Evolutionary conservation across 2,113 vertebrate species (phyloP).

Genomic region (Danio rerio): DNA sequence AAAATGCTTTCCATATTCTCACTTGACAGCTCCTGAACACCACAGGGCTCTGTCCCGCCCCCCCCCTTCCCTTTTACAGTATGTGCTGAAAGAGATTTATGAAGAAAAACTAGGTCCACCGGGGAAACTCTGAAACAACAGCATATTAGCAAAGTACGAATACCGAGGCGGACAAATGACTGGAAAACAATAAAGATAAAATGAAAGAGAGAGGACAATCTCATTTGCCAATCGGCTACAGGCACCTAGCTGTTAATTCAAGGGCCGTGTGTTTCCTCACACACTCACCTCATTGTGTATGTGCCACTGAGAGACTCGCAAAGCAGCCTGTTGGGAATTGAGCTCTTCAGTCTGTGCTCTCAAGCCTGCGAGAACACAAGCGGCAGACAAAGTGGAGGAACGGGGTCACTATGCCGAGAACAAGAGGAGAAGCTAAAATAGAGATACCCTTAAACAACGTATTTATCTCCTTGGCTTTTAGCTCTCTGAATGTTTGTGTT

Average conservation of each 20-base stretch:
- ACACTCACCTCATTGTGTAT: neutral
- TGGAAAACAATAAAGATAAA: neutral
- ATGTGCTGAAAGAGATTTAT: conserved; percentile 14
- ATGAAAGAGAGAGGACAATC: conserved; percentile 26
- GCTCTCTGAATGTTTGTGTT: neutral
- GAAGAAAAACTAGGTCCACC: conserved; percentile 1
- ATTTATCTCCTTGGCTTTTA: neutral
- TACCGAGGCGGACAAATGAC: neutral
- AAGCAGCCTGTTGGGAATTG: conserved; percentile 26
- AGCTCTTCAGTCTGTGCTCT: conserved; percentile 1
- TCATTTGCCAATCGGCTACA: conserved; percentile 23
- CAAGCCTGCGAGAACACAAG: neutral
- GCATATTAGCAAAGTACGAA: neutral
- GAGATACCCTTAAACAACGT: neutral
- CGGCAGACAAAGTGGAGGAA: neutral
- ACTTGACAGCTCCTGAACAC: neutral
- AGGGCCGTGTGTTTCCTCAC: conserved; percentile 8
- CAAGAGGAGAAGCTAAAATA: neutral
- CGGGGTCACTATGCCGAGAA: neutral
- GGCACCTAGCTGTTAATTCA: conserved; percentile 35
- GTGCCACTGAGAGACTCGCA: neutral
- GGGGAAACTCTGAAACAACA: neutral
- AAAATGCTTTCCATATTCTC: neutral
- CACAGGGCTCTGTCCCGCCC: neutral
- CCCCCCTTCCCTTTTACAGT: neutral